These are phyloP conservation scores for Abramis brama DNA, from an alignment of 2,113 vertebrate genomes.

Conservation along the genomic window DNA sequence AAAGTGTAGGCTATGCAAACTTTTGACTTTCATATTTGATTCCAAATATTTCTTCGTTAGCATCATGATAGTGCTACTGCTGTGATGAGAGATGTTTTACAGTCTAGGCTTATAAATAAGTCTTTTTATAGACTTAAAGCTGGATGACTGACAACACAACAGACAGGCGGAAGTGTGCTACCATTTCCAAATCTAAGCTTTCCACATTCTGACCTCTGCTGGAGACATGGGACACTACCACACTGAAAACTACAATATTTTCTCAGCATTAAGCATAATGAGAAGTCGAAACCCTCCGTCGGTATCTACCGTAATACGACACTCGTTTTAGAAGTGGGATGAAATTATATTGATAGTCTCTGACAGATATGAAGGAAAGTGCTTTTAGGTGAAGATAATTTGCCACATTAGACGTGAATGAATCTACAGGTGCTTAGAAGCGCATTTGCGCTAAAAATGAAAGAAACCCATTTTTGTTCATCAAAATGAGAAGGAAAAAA, in stretches of 20 bases:
- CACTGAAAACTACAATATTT: not conserved
- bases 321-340: not conserved
- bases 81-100: not conserved
- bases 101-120: not conserved
- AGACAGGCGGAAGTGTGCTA: not conserved
- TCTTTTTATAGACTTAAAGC: not conserved
- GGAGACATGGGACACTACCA: not conserved
- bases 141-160: not conserved
- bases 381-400: not conserved
- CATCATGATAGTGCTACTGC: not conserved
- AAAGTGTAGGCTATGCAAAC: not conserved
- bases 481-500: not conserved
- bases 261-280: not conserved
- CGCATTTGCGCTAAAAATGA: not conserved
- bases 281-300: not conserved
- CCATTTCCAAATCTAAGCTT: not conserved
- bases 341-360: not conserved
- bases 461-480: not conserved
- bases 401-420: not conserved
- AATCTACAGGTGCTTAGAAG: not conserved
- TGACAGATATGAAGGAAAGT: not conserved
- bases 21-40: not conserved
- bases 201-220: slow-evolving; percentile 42
- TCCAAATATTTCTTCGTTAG: not conserved
- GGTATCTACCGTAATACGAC: not conserved